Base-by-base conservation (phyloP, 2,888 invertebrate species). In the Lapara coniferarum region DNA sequence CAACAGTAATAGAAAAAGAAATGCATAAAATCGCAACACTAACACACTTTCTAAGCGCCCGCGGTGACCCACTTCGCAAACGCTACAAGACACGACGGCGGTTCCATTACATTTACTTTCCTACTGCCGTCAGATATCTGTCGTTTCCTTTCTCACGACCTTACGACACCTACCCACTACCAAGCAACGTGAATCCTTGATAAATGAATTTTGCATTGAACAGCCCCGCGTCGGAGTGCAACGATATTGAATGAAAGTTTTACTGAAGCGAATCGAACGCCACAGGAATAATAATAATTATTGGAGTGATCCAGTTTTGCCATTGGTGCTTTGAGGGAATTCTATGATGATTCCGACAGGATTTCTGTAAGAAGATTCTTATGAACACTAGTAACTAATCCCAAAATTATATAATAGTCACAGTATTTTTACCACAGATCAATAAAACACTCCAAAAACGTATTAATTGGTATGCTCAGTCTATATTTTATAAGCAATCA, bases 141-240 rank as follows among this genome's bases (percentile, higher is more conserved):
- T 49, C 57, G 72, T 74, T 75, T 74, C 51, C 76, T 73, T 69
- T 74, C 77, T 68, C 75, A 75, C 75, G 81, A 80, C 83, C 85
- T 85, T 84, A 85, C 79, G 81, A 81, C 82, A 84, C 80, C 79
- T 80, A 37, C 37, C 74, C 72, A 74, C 77, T 75, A 80, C 83
- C 80, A 79, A 75, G 75, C 73, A 75, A 71, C 73, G 76, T 74
- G 74, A 75, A 77, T 78, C 74, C 76, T 77, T 79, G 81, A 84
- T 87, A 87, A 88, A 86, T 85, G 81, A 81, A 87, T 84, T 86
- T 83, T 79, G 77, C 82, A 78, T 80, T 72, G 76, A 19, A 49
- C 19, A 19, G 10, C 67, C 25, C n/a, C 57, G 16, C 30, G 58
- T 67, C 71, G 74, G 71, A 72, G 76, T 78, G 73, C 70, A 69